A percentile compares a stretch with the other conserved stretches of the same genome.
These are phyloP conservation scores for Nycteola revayana DNA, from an alignment of 2,888 invertebrate genomes.

Conservation along the genomic window DNA sequence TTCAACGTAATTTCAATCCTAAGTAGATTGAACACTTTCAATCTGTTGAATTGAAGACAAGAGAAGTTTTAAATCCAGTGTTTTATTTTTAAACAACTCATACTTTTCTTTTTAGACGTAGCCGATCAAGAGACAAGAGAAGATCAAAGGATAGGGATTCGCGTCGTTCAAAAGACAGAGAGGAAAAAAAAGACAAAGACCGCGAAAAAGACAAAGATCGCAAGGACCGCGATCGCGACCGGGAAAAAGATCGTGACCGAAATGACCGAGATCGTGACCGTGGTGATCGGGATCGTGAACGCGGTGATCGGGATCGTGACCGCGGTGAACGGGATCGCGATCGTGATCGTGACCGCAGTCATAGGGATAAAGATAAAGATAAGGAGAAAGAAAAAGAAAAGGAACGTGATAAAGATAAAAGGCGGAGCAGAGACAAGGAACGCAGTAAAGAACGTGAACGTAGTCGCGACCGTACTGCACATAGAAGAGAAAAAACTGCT, in stretches of 20 bases:
- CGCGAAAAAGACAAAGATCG: constrained; percentile 69
- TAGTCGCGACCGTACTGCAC: constrained; percentile 45
- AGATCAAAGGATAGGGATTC: constrained; percentile 84
- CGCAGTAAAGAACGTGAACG: constrained; percentile 66
- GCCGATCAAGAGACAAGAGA: constrained; percentile 71
- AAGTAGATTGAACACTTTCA: too few species aligned
- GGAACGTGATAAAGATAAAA: constrained; percentile 48
- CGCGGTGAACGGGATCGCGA: constrained; percentile 36
- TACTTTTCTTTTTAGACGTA: constrained; percentile 55
- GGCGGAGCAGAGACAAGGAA: constrained; percentile 50
- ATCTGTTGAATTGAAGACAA: too few species aligned
- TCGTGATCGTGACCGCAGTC: constrained; percentile 34
- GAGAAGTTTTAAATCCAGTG: too few species aligned
- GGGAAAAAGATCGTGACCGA: constrained; percentile 52
- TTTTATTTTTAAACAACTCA: too few species aligned
- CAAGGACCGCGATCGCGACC: constrained; percentile 46
- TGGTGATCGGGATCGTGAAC: constrained; percentile 50
- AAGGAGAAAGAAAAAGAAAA: constrained; percentile 64
- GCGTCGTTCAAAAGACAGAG: constrained; percentile 79
- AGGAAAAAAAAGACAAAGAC: constrained; percentile 62
- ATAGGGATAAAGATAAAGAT: constrained; percentile 46
- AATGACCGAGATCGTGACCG: constrained; percentile 40
- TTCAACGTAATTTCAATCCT: too few species aligned
- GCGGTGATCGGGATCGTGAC: constrained; percentile 51
- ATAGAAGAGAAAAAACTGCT: constrained; percentile 57